Conservation (phyloP, 2,113 vertebrate genomes). For the Mormyrus iriodes region DNA sequence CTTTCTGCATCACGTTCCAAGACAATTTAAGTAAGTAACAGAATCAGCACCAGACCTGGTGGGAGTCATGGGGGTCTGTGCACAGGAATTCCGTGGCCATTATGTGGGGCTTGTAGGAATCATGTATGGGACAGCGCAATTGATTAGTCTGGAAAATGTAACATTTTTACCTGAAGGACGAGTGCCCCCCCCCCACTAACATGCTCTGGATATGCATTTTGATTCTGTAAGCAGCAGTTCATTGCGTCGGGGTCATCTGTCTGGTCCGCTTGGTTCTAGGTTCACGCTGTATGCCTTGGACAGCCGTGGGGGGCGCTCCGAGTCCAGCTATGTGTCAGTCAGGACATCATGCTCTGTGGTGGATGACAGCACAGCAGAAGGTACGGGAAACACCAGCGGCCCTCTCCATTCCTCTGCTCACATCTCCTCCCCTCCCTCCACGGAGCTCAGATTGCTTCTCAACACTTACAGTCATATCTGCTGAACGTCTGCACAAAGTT, state of each 20-base stretch:
- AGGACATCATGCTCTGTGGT: constrained; percentile 90
- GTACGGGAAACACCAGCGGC: constrained; percentile 51
- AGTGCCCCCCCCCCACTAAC: neutral
- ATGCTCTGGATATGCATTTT: neutral
- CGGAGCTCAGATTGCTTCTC: neutral
- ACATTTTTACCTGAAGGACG: neutral
- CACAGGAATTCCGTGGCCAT: neutral
- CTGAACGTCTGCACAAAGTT: neutral
- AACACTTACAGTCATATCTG: neutral
- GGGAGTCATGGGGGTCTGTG: constrained; percentile 26
- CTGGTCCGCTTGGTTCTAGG: constrained; percentile 49
- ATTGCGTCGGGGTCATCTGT: neutral
- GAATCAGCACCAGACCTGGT: constrained; percentile 19
- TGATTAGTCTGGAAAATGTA: neutral
- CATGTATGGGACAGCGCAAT: neutral
- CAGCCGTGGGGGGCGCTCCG: constrained; percentile 83
- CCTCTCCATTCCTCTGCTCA: neutral
- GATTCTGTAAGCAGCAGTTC: neutral
- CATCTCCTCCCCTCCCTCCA: neutral
- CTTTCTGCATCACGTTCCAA: constrained; percentile 19
- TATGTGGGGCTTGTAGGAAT: constrained; percentile 8
- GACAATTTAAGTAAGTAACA: constrained; percentile 35
- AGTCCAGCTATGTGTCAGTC: constrained; percentile 81
- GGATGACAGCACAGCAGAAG: constrained; percentile 93
- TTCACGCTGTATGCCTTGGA: constrained; percentile 90